Conservation (phyloP, 2,797 vertebrate species). For the Oceanodroma leucorhoa region DNA sequence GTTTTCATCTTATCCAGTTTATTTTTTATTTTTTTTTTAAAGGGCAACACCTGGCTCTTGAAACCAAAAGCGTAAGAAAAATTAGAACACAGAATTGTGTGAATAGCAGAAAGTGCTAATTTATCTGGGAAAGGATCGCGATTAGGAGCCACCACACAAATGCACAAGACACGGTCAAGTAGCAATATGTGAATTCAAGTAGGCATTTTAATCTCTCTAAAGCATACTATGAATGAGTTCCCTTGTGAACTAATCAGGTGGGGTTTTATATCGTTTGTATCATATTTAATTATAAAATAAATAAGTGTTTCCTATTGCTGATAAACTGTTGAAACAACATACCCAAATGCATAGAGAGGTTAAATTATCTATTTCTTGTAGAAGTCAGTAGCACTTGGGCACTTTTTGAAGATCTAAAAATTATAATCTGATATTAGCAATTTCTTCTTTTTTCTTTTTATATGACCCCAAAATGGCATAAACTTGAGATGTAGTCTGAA, state of each 20-base stretch:
- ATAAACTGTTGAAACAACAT: slow-evolving; percentile 16
- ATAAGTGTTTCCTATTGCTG: background rate
- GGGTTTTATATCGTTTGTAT: background rate
- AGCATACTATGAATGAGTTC: background rate
- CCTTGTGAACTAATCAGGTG: background rate
- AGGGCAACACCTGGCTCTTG: background rate
- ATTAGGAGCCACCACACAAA: background rate
- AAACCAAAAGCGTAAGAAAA: background rate
- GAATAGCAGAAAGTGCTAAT: background rate
- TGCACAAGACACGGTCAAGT: background rate
- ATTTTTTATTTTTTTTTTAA: background rate
- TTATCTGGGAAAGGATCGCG: background rate
- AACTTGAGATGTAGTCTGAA: background rate
- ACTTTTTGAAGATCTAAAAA: background rate
- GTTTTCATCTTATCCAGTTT: background rate
- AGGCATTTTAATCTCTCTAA: background rate
- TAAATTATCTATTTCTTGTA: background rate
- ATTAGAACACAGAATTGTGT: background rate
- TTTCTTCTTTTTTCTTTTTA: background rate
- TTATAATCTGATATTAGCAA: background rate
- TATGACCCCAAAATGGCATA: background rate
- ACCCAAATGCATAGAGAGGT: background rate
- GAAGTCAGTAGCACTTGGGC: background rate
- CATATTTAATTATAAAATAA: background rate
- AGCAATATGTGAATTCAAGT: background rate